A percentile compares a stretch with the other conserved stretches of the same genome.
Evolutionary conservation across 2,113 vertebrate species (phyloP).

Genomic region (Eclectus roratus): DNA sequence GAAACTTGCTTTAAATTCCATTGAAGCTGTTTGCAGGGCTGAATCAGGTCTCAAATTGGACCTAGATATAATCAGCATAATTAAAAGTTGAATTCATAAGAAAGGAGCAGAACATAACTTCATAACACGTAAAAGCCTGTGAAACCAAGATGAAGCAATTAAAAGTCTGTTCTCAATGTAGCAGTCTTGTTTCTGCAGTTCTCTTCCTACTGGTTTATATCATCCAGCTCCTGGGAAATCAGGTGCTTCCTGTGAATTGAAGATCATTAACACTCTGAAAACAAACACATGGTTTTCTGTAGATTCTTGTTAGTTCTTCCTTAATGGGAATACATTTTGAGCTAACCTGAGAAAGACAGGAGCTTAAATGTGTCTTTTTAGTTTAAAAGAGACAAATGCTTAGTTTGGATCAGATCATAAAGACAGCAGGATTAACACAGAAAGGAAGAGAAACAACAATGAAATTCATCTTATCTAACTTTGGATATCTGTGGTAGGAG

Average conservation of each 20-base stretch:
- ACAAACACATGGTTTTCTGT: not conserved
- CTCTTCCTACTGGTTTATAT: not conserved
- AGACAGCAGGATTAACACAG: not conserved
- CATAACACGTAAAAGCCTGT: not conserved
- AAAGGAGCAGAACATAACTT: not conserved
- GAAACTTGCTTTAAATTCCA: not conserved
- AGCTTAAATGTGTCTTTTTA: not conserved
- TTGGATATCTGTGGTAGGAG: not conserved
- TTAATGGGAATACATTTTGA: not conserved
- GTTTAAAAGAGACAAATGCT: not conserved
- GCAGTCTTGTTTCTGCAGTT: not conserved
- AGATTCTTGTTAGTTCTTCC: not conserved
- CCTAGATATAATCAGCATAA: not conserved
- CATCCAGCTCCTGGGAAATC: not conserved
- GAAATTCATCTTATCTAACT: not conserved
- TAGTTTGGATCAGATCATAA: not conserved
- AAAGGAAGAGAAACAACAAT: not conserved
- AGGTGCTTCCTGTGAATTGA: not conserved
- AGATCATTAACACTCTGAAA: conserved; percentile 32
- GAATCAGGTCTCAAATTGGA: not conserved
- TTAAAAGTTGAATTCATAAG: not conserved
- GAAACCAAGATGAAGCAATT: not conserved
- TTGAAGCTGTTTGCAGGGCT: not conserved
- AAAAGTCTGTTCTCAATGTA: not conserved
- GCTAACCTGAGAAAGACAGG: not conserved